phyloP scores from a whole-genome alignment of 2,797 vertebrate genomes.

The Acanthopagrus latus region DNA sequence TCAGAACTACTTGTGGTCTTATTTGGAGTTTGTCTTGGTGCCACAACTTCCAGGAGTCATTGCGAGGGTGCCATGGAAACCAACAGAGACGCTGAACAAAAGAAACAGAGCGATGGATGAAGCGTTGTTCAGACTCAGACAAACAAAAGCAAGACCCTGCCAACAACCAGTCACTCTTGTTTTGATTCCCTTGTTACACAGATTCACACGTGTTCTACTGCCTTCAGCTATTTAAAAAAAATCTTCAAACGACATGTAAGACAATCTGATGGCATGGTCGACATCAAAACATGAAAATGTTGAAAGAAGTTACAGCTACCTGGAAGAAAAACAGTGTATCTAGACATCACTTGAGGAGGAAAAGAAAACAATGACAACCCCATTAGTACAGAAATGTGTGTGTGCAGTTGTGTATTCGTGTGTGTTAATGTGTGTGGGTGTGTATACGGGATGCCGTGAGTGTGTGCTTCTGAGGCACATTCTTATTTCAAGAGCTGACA shows the following conservation, averaged over 20 bases:
- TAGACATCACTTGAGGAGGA: neutral
- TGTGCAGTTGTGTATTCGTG: neutral
- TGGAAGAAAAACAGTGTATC: neutral
- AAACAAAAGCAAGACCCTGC: neutral
- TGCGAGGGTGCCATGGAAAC: neutral
- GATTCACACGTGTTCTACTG: neutral
- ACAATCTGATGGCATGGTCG: neutral
- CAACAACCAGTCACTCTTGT: neutral
- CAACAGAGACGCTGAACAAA: neutral
- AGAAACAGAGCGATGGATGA: neutral
- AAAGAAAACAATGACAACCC: too few relatives aligned
- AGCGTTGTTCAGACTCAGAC: neutral
- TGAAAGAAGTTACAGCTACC: neutral
- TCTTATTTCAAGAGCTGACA: conserved; percentile 43
- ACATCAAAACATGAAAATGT: neutral
- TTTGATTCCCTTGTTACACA: neutral
- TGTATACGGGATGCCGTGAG: neutral
- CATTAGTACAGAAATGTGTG: neutral
- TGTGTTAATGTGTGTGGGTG: neutral
- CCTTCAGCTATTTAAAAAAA: neutral
- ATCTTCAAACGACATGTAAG: neutral
- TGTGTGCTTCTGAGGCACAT: conserved; percentile 24
- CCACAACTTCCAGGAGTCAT: neutral
- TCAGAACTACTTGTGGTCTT: neutral
- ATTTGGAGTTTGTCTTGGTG: neutral